phyloP scores from a whole-genome alignment of 2,888 invertebrate species.

The Vanessa cardui region DNA sequence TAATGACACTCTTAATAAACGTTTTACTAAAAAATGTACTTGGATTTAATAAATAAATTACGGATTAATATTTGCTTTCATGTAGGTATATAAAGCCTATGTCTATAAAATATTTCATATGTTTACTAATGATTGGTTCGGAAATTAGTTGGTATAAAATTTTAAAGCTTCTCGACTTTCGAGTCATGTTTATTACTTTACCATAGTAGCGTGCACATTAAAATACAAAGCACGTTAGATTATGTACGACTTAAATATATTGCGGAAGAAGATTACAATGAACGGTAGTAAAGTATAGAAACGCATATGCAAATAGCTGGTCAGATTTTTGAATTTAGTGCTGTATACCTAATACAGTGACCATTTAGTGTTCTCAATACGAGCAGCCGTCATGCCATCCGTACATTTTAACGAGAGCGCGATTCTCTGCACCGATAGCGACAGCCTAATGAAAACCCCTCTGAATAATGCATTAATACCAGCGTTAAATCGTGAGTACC shows the following conservation, averaged over 20 bases:
- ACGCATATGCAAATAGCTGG: conserved; percentile 27
- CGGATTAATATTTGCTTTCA: background rate
- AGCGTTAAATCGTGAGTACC: conserved; percentile 82
- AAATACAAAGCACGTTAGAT: conserved; percentile 42
- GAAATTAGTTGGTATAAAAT: conserved; percentile 8
- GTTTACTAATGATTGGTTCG: conserved; percentile 14
- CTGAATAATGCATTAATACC: conserved; percentile 83
- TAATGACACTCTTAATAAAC: conserved; percentile 50
- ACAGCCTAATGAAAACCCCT: conserved; percentile 80
- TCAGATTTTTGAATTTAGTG: conserved; percentile 52
- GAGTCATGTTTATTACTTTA: conserved; percentile 41
- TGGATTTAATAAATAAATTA: background rate
- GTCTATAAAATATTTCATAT: conserved; percentile 3
- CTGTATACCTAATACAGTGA: conserved; percentile 52
- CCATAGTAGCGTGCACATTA: conserved; percentile 34
- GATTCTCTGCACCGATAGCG: conserved; percentile 75
- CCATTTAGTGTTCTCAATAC: conserved; percentile 62
- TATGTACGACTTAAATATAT: conserved; percentile 36
- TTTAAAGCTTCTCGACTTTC: conserved; percentile 34
- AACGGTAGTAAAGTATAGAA: conserved; percentile 24
- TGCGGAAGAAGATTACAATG: conserved; percentile 47
- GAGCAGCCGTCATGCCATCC: conserved; percentile 80
- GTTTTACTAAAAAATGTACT: background rate
- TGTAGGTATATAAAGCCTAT: background rate
- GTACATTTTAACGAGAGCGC: conserved; percentile 81